phyloP scores from a whole-genome alignment of 2,888 invertebrate species.

The Belgica antarctica region DNA sequence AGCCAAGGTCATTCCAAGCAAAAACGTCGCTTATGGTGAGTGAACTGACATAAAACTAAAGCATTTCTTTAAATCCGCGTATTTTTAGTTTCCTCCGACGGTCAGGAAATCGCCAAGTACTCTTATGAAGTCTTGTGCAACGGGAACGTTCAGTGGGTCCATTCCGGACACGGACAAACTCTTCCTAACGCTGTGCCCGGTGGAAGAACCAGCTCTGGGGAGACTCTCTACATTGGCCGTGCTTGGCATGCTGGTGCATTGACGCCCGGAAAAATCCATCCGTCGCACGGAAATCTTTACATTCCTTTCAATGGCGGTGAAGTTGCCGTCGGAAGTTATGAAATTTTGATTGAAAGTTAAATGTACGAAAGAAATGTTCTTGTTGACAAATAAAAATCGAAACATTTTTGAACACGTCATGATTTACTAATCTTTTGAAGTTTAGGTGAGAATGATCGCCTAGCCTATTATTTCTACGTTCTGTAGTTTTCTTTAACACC shows the following conservation, averaged over 20 bases:
- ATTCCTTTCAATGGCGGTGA: conserved; percentile 52
- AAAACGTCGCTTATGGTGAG: conserved; percentile 59
- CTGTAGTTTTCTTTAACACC: too few relatives aligned
- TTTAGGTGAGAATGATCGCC: too few relatives aligned
- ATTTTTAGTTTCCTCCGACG: conserved; percentile 18
- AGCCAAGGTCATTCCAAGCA: conserved; percentile 63
- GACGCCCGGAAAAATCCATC: conserved; percentile 57
- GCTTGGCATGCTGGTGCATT: conserved; percentile 56
- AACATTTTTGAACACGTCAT: too few relatives aligned
- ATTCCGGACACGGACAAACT: conserved; percentile 50
- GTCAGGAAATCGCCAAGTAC: conserved; percentile 46
- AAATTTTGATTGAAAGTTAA: conserved; percentile 46
- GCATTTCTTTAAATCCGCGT: not conserved
- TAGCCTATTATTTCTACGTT: too few relatives aligned
- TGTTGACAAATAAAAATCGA: too few relatives aligned
- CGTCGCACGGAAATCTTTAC: conserved; percentile 53
- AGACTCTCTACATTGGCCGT: conserved; percentile 58
- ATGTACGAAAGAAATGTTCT: too few relatives aligned
- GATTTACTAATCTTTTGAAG: too few relatives aligned
- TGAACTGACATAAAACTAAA: not conserved
- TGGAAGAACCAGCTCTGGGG: conserved; percentile 57
- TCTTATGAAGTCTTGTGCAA: conserved; percentile 54
- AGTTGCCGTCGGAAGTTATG: conserved; percentile 46
- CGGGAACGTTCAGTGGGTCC: conserved; percentile 56
- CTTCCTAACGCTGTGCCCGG: conserved; percentile 57